Percentiles rank a stretch among this genome's conserved stretches.
phyloP scores from a whole-genome alignment of 2,888 invertebrate species.

The Protula sp. region DNA sequence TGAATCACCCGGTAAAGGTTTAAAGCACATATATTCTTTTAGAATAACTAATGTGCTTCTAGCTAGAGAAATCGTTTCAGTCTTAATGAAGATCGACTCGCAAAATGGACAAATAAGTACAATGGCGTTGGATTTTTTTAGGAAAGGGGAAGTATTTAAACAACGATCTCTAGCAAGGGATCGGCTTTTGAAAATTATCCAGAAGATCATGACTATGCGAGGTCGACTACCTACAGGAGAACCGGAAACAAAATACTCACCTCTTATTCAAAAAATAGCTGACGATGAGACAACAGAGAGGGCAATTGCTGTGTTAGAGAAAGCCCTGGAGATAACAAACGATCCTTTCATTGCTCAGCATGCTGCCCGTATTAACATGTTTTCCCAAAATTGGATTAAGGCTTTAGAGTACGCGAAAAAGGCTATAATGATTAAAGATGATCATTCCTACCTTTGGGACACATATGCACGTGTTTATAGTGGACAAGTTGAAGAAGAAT shows the following conservation, averaged over 20 bases:
- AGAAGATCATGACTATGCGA: slow-evolving; percentile 26
- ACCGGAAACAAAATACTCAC: slow-evolving; percentile 28
- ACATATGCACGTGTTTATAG: slow-evolving; percentile 32
- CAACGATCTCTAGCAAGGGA: slow-evolving; percentile 5
- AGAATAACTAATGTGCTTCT: slow-evolving; percentile 24
- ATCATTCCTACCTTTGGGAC: slow-evolving; percentile 32
- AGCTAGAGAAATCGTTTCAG: slow-evolving; percentile 22
- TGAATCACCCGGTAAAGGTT: slow-evolving; percentile 16
- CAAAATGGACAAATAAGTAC: slow-evolving; percentile 15
- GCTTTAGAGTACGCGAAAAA: slow-evolving; percentile 26
- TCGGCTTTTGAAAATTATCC: slow-evolving; percentile 23
- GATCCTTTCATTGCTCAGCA: slow-evolving; percentile 37
- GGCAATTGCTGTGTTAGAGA: slow-evolving; percentile 24
- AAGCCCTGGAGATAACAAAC: slow-evolving; percentile 24
- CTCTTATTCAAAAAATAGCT: slow-evolving; percentile 26
- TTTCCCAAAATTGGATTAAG: slow-evolving; percentile 23
- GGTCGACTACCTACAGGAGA: slow-evolving; percentile 16
- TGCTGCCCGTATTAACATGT: slow-evolving; percentile 30
- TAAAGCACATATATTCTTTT: slow-evolving; percentile 21
- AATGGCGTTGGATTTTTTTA: slow-evolving; percentile 22
- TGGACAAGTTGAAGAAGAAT: slow-evolving; percentile 15
- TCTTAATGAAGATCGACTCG: neutral
- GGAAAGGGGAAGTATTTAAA: neutral
- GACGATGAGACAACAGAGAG: slow-evolving; percentile 21
- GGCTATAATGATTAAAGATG: slow-evolving; percentile 22